Conservation (phyloP, 2,113 vertebrate species). For the Asarcornis scutulata region DNA sequence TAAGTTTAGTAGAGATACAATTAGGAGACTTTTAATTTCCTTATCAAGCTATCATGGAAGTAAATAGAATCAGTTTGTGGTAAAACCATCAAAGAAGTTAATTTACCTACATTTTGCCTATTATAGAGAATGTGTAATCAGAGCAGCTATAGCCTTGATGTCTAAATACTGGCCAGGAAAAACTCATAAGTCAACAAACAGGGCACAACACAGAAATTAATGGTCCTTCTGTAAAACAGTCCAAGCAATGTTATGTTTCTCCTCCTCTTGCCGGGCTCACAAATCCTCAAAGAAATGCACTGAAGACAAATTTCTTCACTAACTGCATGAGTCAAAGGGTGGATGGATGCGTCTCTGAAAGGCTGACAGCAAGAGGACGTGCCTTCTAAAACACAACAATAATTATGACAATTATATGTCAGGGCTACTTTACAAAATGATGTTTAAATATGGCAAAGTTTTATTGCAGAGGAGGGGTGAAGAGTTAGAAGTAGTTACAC, state of each 20-base stretch:
- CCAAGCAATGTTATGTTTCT: not conserved
- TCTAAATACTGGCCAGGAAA: not conserved
- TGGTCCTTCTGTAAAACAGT: not conserved
- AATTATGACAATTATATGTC: not conserved
- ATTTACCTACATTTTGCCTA: not conserved
- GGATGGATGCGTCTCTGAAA: not conserved
- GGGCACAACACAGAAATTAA: not conserved
- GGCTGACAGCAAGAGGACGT: not conserved
- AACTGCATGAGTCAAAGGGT: not conserved
- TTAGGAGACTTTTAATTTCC: not conserved
- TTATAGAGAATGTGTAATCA: not conserved
- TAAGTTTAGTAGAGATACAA: not conserved
- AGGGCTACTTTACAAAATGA: not conserved
- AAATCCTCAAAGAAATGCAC: not conserved
- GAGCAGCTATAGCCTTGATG: accelerated
- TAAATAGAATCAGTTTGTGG: not conserved
- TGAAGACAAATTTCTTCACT: not conserved
- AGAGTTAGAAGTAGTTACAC: not conserved
- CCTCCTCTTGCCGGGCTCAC: not conserved
- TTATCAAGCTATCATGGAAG: not conserved
- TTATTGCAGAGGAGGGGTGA: not conserved
- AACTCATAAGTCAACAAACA: not conserved
- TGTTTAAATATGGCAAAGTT: not conserved
- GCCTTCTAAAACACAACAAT: not conserved
- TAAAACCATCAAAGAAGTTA: not conserved